Evolutionary conservation across 2,888 invertebrate species (phyloP).

Genomic region (Phyllotreta striolata): DNA sequence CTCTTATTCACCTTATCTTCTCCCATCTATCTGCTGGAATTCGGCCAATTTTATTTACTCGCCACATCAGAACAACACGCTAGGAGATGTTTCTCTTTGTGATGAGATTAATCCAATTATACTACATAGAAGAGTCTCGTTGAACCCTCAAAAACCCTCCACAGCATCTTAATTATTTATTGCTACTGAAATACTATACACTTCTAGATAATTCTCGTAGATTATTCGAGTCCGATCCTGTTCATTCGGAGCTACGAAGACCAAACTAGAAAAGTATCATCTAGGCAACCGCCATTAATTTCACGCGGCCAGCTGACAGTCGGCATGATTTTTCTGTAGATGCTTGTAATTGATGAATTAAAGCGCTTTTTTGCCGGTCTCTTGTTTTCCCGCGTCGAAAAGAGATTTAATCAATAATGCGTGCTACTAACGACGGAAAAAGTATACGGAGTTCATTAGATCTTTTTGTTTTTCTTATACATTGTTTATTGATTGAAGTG

Average conservation of each 20-base stretch:
- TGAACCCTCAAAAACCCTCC: too few species aligned
- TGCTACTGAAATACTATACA: too few species aligned
- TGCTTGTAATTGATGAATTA: conserved; percentile 35
- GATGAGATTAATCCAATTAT: not conserved
- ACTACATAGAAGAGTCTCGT: not conserved
- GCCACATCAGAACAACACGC: too few species aligned
- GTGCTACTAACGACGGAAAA: conserved; percentile 23
- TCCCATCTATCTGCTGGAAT: too few species aligned
- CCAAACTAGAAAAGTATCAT: conserved; percentile 20
- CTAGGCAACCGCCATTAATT: conserved; percentile 32
- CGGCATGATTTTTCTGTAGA: conserved; percentile 34
- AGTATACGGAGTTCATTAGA: conserved; percentile 11
- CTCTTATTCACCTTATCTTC: too few species aligned
- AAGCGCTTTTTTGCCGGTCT: conserved; percentile 19
- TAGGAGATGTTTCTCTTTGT: not conserved
- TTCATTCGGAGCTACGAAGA: conserved; percentile 13
- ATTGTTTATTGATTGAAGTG: too few species aligned
- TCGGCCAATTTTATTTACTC: too few species aligned
- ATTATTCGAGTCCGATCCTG: conserved; percentile 8
- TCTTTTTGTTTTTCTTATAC: conserved; percentile 15
- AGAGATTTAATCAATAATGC: conserved; percentile 27
- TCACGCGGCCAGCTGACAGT: conserved; percentile 28
- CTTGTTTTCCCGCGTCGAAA: conserved; percentile 22
- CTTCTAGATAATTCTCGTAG: too few species aligned
- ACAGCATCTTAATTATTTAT: too few species aligned